phyloP scores from a whole-genome alignment of 1,140 invertebrate species.

The Luehdorfia chinensis region DNA sequence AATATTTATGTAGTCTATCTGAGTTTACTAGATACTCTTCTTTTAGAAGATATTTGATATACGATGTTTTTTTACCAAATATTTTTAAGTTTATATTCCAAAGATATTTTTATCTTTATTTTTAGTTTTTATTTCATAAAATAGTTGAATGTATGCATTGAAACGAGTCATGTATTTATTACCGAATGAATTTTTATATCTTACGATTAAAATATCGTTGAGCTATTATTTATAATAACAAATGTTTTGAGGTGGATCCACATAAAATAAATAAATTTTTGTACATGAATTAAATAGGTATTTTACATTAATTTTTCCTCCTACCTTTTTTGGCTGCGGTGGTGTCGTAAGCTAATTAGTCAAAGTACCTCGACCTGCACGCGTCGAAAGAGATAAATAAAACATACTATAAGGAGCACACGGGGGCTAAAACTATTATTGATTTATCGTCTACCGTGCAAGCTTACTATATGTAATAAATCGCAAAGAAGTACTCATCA shows the following conservation, averaged over 20 bases:
- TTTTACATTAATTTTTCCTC: background rate
- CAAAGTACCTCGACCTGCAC: too few species aligned
- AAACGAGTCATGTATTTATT: conserved; percentile 56
- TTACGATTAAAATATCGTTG: conserved; percentile 20
- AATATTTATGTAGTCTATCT: conserved; percentile 27
- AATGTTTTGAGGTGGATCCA: conserved; percentile 40
- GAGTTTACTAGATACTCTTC: conserved; percentile 19
- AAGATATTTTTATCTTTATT: conserved; percentile 47
- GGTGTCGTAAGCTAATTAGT: too few species aligned
- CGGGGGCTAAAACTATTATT: too few species aligned
- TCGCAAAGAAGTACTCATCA: too few species aligned
- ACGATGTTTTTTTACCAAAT: conserved; percentile 41
- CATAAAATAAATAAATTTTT: conserved; percentile 34
- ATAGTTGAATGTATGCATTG: conserved; percentile 37
- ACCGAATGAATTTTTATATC: conserved; percentile 33
- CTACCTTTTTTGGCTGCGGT: too few species aligned
- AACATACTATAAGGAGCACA: too few species aligned
- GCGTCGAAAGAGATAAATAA: too few species aligned
- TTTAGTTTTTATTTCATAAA: conserved; percentile 28
- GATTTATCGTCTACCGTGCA: too few species aligned
- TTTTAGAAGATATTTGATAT: conserved; percentile 18
- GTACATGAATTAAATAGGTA: background rate
- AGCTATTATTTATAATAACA: conserved; percentile 26
- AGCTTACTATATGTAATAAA: too few species aligned
- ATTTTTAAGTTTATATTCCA: conserved; percentile 57